These are phyloP conservation scores for Microcebus ravelobensis DNA, from an alignment of 2,113 vertebrate species.

Conservation along the genomic window DNA sequence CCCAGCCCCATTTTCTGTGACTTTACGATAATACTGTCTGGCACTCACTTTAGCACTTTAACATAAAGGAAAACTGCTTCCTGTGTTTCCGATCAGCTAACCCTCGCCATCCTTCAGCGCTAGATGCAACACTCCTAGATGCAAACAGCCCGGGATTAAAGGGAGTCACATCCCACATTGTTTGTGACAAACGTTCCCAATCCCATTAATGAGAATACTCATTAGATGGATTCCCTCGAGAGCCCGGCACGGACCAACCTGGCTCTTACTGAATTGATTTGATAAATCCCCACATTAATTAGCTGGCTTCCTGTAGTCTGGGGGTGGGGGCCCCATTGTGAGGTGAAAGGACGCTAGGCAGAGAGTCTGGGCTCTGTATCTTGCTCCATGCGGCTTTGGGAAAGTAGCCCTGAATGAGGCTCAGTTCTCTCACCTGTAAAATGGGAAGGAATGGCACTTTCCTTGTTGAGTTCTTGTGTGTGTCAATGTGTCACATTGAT, in stretches of 20 bases:
- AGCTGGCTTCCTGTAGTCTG: neutral
- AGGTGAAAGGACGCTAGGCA: neutral
- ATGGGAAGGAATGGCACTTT: neutral
- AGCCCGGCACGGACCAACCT: neutral
- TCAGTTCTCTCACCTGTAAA: neutral
- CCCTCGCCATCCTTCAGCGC: neutral
- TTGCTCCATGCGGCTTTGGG: neutral
- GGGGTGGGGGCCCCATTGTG: neutral
- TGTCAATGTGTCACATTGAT: neutral
- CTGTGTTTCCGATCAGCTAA: neutral
- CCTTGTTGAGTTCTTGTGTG: neutral
- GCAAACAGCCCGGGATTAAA: neutral
- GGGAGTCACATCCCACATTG: neutral
- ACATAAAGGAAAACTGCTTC: neutral
- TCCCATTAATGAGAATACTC: slow-evolving; percentile 5
- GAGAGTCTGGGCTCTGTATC: neutral
- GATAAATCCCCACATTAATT: slow-evolving; percentile 13
- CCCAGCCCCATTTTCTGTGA: neutral
- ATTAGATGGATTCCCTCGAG: neutral
- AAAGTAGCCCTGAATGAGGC: neutral
- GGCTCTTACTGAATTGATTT: slow-evolving; percentile 25
- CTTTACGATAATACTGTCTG: neutral
- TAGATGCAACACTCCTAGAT: neutral
- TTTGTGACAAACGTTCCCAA: neutral
- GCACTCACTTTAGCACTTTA: neutral